A percentile compares a stretch with the other conserved stretches of the same genome.
Evolutionary conservation across 2,888 invertebrate genomes (phyloP).

Genomic region (Cordilura impudica): DNA sequence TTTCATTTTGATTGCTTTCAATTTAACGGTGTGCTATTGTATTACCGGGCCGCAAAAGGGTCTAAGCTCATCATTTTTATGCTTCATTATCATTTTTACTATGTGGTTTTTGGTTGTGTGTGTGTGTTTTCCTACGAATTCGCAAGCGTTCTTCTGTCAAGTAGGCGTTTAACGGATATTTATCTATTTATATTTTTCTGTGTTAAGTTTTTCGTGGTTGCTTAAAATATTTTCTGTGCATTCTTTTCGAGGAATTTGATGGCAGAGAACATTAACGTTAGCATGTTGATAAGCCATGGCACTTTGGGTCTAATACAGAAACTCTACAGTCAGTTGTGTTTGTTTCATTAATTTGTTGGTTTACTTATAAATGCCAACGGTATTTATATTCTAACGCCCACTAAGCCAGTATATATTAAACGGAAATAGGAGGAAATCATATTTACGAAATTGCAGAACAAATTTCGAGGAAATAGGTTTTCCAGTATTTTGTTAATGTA

Average conservation of each 20-base stretch:
- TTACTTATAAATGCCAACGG: background rate
- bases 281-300: conserved; percentile 39
- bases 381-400: conserved; percentile 24
- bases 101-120: conserved; percentile 16
- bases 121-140: background rate
- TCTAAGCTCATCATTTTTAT: background rate
- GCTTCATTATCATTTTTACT: background rate
- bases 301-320: conserved; percentile 7
- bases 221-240: background rate
- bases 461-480: conserved; percentile 17
- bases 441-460: conserved; percentile 14
- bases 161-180: conserved; percentile 40
- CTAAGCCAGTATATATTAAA: conserved; percentile 17
- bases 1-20: conserved; percentile 58
- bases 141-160: conserved; percentile 5
- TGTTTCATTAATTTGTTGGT: background rate
- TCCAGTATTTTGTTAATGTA: background rate
- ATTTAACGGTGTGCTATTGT: conserved; percentile 36
- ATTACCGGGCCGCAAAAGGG: background rate
- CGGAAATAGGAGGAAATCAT: background rate
- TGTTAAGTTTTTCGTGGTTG: background rate
- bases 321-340: background rate
- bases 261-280: conserved; percentile 28
- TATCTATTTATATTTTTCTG: conserved; percentile 13
- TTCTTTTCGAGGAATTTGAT: background rate